Evolutionary conservation across 2,797 vertebrate species (phyloP).

Genomic region (Myotis pilosus): DNA sequence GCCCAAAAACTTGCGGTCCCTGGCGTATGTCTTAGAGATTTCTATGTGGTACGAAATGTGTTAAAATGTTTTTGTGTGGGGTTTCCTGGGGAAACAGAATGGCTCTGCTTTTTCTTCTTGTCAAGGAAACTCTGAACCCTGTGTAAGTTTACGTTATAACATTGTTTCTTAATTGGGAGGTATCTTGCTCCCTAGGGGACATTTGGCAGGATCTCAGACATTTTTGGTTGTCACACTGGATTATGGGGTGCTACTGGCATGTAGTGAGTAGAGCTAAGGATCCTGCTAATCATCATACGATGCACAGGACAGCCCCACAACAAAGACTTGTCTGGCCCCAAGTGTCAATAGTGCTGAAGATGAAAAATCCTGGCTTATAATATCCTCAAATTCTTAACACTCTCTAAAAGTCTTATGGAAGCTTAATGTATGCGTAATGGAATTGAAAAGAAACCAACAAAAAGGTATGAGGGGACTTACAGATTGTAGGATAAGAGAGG

Average conservation of each 20-base stretch:
- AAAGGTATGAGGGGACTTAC: not conserved
- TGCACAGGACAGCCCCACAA: not conserved
- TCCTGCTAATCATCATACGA: not conserved
- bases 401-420: slow-evolving; percentile 13
- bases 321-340: not conserved
- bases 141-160: not conserved
- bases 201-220: not conserved
- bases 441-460: not conserved
- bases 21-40: no score
- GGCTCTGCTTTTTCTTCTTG: not conserved
- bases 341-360: not conserved
- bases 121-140: not conserved
- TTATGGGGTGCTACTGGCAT: not conserved
- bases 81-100: not conserved
- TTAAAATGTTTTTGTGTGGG: not conserved
- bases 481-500: not conserved
- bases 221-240: not conserved
- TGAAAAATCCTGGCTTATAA: not conserved
- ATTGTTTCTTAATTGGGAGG: not conserved
- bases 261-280: not conserved
- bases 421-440: not conserved
- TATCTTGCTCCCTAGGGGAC: not conserved
- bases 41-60: no score
- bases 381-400: not conserved
- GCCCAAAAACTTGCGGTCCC: no score